Evolutionary conservation across 2,888 invertebrate genomes (phyloP).

Genomic region (Leptinotarsa peninsularis): DNA sequence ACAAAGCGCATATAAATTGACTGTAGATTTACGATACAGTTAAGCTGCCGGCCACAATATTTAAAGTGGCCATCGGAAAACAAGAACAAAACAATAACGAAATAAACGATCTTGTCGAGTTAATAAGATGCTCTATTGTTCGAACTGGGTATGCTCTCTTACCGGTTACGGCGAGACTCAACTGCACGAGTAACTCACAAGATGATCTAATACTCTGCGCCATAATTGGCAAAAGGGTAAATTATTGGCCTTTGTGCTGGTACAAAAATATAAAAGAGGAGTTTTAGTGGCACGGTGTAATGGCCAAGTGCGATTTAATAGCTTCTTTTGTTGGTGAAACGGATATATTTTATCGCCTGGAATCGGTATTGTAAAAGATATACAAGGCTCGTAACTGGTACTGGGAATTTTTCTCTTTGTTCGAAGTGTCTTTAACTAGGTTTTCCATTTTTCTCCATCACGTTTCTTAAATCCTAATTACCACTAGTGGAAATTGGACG

Average conservation of each 20-base stretch:
- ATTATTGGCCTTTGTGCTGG: conserved; percentile 25
- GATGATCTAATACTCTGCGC: conserved; percentile 28
- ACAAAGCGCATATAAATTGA: conserved; percentile 48
- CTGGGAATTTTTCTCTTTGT: too few species aligned
- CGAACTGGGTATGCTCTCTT: conserved; percentile 36
- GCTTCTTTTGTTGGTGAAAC: not conserved
- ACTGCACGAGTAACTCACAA: conserved; percentile 40
- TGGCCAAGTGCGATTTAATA: not conserved
- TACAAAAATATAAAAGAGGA: not conserved
- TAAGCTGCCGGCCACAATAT: conserved; percentile 47
- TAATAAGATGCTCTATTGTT: conserved; percentile 57
- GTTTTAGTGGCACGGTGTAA: not conserved
- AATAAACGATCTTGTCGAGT: conserved; percentile 55
- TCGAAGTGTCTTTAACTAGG: too few species aligned
- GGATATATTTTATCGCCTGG: not conserved
- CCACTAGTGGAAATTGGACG: too few species aligned
- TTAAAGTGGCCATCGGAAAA: conserved; percentile 44
- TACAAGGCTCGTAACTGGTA: not conserved
- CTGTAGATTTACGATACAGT: conserved; percentile 51
- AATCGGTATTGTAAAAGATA: not conserved
- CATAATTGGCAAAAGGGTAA: conserved; percentile 15
- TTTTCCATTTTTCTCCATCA: too few species aligned
- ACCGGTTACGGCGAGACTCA: conserved; percentile 35
- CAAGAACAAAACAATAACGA: conserved; percentile 48
- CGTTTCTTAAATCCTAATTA: too few species aligned